Conservation (phyloP, 2,113 vertebrate species). For the Miniopterus natalensis region DNA sequence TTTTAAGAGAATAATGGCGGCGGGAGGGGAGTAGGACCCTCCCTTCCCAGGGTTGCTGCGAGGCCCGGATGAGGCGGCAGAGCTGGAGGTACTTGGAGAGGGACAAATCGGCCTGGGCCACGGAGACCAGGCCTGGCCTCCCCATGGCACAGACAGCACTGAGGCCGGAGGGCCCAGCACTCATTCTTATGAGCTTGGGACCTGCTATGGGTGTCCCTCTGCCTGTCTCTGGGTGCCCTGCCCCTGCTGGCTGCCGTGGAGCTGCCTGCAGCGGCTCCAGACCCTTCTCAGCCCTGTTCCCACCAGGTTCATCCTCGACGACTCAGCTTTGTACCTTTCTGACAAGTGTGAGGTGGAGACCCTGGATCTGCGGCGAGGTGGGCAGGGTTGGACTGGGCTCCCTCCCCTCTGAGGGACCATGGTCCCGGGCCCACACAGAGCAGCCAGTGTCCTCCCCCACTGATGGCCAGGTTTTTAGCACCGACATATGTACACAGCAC, state of each 20-base stretch:
- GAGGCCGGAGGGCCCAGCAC: neutral
- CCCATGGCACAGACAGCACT: fast-evolving
- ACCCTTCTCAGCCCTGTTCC: conserved; percentile 72
- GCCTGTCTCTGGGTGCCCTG: neutral
- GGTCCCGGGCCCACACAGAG: neutral
- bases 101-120: neutral
- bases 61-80: neutral
- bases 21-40: neutral
- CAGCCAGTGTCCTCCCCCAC: neutral
- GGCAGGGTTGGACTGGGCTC: neutral
- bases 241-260: neutral
- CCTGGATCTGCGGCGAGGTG: conserved; percentile 93
- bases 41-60: neutral
- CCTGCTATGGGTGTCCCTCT: neutral
- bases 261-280: conserved; percentile 69
- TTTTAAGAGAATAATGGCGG: neutral
- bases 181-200: neutral
- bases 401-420: neutral
- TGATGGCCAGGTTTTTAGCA: fast-evolving
- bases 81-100: neutral
- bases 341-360: conserved; percentile 93
- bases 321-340: conserved; percentile 95
- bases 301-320: conserved; percentile 94
- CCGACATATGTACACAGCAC: fast-evolving
- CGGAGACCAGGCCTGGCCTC: fast-evolving